Evolutionary conservation across 2,113 vertebrate genomes (phyloP).

Genomic region (Octodon degus): DNA sequence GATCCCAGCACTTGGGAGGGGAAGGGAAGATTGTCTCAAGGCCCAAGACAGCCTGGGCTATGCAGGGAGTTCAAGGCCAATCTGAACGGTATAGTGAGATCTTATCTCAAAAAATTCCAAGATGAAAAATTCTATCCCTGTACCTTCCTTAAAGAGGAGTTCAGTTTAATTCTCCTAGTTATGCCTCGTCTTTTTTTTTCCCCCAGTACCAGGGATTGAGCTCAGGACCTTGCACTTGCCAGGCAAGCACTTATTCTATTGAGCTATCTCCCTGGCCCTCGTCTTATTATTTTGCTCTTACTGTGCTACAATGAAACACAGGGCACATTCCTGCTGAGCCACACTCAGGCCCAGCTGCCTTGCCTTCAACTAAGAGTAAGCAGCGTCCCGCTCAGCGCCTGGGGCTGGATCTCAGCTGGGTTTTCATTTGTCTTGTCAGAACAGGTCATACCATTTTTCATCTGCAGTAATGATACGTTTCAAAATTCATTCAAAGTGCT

Average conservation of each 20-base stretch:
- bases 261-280: no score
- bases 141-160: background rate
- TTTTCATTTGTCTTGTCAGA: background rate
- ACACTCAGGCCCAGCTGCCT: background rate
- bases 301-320: no score
- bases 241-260: no score
- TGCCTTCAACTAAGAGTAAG: background rate
- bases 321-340: no score
- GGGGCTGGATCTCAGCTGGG: background rate
- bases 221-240: no score
- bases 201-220: no score
- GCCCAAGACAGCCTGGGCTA: background rate
- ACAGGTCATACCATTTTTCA: background rate
- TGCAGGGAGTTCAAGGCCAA: background rate
- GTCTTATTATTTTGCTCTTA: background rate
- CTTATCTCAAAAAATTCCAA: background rate
- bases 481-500: background rate
- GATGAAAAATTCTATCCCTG: background rate
- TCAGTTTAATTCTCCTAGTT: background rate
- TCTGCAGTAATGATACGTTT: background rate
- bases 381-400: background rate
- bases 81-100: background rate
- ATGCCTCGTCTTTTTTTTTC: background rate
- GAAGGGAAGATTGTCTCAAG: background rate
- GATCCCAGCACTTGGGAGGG: background rate